Evolutionary conservation across 2,797 vertebrate species (phyloP), one percentile per base, ranked within the genome.

Genomic region (Diglossa cyanea): DNA sequence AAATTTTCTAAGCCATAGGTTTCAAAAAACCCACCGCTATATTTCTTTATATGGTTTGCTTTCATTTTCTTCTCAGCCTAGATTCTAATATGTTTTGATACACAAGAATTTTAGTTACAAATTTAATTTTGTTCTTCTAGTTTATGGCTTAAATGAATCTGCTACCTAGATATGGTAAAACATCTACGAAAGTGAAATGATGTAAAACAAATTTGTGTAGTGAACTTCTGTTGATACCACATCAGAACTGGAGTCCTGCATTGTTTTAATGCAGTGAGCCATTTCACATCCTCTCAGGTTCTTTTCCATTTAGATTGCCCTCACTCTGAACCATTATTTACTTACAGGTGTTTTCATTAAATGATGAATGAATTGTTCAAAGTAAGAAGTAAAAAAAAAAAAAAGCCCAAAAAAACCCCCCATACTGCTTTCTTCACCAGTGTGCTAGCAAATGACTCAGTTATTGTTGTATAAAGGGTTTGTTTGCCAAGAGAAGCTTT

Each of bases 351-450:
- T 54, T 83, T 75, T 77, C 19, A 62, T 45, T 74, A 68, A 80
- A 68, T 40, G 72, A 44, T 35, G 5, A 62, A 73, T 53, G 9
- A 73, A 79, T 54, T 68, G 20, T 13, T 42, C 33, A 20, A 44
- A 62, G 17, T 37, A 51, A 65, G 37, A 35, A 74, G 12, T 20
- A 4, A 20, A 40, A 51, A 60, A 25, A 55, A 35, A 6, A 20
- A 12, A 13, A 26, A 39, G 1, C 4, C 5, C 6, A 7, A 53
- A 11, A 9, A 54, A 40, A 2, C 0, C 0, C 4, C 13, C 3
- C 17, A 16, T 13, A 33, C 7, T 24, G 35, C 31, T 83, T 82
- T 72, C 16, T 90, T 88, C 62, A 74, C 23, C 31, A 25, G 7
- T 55, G 30, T 21, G 10, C 58, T 61, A 72, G 42, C 45, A 74